Evolutionary conservation across 2,113 vertebrate genomes (phyloP), one percentile per base, ranked within the genome.

Genomic region (Mastomys coucha): DNA sequence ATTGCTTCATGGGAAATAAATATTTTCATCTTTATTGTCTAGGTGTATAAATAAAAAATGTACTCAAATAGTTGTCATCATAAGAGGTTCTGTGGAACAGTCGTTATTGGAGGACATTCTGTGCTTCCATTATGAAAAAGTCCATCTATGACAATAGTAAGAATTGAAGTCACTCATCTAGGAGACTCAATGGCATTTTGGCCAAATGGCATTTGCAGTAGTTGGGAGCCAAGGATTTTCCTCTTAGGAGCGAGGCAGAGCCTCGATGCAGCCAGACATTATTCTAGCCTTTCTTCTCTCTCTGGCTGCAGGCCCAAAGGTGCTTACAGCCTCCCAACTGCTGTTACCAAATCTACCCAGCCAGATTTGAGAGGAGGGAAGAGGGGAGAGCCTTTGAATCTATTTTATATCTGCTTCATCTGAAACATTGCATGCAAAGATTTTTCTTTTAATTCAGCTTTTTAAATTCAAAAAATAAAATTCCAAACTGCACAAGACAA

Each of bases 1-100:
- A 93, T 51, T 91, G 77, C 12, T 96, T 95, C 87, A 75, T 87
- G 69, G 16, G 67, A 95, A 97, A 93, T 69, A 92, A 94, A 73
- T 89, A 93, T 67, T 65, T 87, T 65, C n/a, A 16, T 91, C 72
- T 76, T 22, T 22, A n/a, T 75, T 75, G 77, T 69, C 63, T 91
- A 45, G 42, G 7, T 87, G 65, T 28, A 89, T 82, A 88, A 12
- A 26, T 22, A 91, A 85, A 26, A 93, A 49, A 42, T 22, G 42
- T 51, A 77, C 90, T 93, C 51, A 94, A 82, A 80, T 81, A 58
- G 13, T 39, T 75, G 51, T 22, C 28, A 81, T 39, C n/a, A 3
- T 60, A 88, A 90, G 14, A 60, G 70, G 56, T 24, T 80, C n/a
- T 56, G 24, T n/a, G 94, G 51, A 69, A 8, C 19, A 75, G 5